These are phyloP conservation scores for Zygothrica quintamaculata DNA, from an alignment of 2,888 invertebrate genomes.

Conservation along the genomic window DNA sequence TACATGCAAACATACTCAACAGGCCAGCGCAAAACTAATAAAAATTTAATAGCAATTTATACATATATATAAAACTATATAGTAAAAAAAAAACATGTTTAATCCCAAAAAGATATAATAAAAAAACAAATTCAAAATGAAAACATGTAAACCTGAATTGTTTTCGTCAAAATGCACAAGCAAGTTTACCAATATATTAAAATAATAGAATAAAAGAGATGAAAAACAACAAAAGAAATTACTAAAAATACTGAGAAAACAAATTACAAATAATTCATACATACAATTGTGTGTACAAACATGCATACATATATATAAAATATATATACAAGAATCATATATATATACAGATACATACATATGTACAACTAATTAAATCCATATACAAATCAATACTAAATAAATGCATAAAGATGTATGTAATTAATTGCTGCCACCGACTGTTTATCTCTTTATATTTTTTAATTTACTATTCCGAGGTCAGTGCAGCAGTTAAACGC, in stretches of 20 bases:
- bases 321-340: conserved; percentile 11
- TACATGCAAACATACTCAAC: conserved; percentile 43
- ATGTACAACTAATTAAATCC: conserved; percentile 36
- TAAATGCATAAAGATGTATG: conserved; percentile 57
- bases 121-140: conserved; percentile 10
- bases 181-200: conserved; percentile 46
- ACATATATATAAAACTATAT: conserved; percentile 58
- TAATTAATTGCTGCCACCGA: conserved; percentile 58
- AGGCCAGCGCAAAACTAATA: conserved; percentile 70
- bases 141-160: conserved; percentile 61
- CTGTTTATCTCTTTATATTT: conserved; percentile 37
- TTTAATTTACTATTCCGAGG: conserved; percentile 26
- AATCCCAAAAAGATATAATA: conserved; percentile 24
- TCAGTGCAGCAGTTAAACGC: conserved; percentile 60
- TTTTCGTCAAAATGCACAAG: conserved; percentile 63
- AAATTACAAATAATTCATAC: conserved; percentile 7
- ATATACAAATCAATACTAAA: conserved; percentile 61
- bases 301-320: conserved; percentile 13
- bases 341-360: conserved; percentile 22
- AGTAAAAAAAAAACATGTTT: conserved; percentile 57
- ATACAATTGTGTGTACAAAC: neutral
- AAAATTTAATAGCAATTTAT: conserved; percentile 68
- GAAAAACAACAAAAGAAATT: conserved; percentile 17
- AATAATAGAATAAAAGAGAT: too few species aligned
- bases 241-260: conserved; percentile 57